phyloP scores from a whole-genome alignment of 2,888 invertebrate species.

The Agrochola litura region DNA sequence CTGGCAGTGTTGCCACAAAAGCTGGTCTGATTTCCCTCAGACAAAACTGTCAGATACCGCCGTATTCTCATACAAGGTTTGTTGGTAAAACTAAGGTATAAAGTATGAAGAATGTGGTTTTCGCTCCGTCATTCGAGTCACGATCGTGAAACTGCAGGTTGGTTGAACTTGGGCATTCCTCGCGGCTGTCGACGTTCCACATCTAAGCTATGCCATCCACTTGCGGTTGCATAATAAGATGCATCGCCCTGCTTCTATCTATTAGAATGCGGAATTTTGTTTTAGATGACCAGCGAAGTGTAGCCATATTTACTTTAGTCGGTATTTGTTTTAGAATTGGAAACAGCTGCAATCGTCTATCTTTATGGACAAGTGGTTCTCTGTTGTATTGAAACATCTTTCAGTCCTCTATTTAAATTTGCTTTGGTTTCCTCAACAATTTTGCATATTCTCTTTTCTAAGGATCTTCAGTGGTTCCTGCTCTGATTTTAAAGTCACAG shows the following conservation, averaged over 20 bases:
- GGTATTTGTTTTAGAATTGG: slow-evolving; percentile 23
- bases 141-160: slow-evolving; percentile 74
- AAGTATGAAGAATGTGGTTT: slow-evolving; percentile 64
- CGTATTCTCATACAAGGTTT: slow-evolving; percentile 46
- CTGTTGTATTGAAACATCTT: background rate
- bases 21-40: slow-evolving; percentile 42
- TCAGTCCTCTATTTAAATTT: too few species aligned
- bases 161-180: slow-evolving; percentile 71
- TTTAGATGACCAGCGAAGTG: slow-evolving; percentile 43
- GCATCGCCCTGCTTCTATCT: slow-evolving; percentile 55
- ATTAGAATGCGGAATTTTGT: slow-evolving; percentile 59
- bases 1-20: slow-evolving; percentile 39
- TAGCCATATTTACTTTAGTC: slow-evolving; percentile 27
- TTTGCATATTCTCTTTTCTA: background rate
- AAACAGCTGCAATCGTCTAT: slow-evolving; percentile 11
- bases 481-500: background rate
- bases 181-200: slow-evolving; percentile 59
- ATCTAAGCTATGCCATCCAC: slow-evolving; percentile 57
- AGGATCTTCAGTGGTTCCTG: background rate
- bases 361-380: background rate
- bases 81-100: slow-evolving; percentile 59
- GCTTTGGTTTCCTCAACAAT: too few species aligned
- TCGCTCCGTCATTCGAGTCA: slow-evolving; percentile 72
- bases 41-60: slow-evolving; percentile 32
- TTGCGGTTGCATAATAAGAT: slow-evolving; percentile 57